Conservation (phyloP, 2,888 invertebrate genomes). For the Octonoba sinensis region DNA sequence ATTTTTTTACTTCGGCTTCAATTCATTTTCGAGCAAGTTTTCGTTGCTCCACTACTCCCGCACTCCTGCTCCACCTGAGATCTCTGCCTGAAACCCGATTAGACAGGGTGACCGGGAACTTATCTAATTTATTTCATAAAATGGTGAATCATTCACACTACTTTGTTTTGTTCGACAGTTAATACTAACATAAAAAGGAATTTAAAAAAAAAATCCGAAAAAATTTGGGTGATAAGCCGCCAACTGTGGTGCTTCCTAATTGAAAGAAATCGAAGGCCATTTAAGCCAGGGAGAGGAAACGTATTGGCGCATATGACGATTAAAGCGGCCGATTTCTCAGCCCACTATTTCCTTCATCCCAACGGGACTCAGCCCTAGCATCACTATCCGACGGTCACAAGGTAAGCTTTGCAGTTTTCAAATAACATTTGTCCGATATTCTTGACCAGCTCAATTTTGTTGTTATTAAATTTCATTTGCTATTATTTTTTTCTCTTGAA, state of each 20-base stretch:
- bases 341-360: conserved; percentile 30
- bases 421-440: conserved; percentile 4
- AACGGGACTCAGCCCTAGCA: too few relatives aligned
- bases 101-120: too few relatives aligned
- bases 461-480: neutral
- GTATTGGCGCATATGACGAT: conserved; percentile 43
- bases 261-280: conserved; percentile 38
- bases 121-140: too few relatives aligned
- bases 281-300: conserved; percentile 36
- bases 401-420: conserved; percentile 18
- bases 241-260: conserved; percentile 27
- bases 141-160: too few relatives aligned
- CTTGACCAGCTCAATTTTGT: neutral
- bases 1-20: too few relatives aligned
- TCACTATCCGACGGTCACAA: neutral
- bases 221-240: conserved; percentile 15
- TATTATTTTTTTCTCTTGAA: neutral
- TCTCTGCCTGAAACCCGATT: too few relatives aligned
- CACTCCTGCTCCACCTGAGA: too few relatives aligned
- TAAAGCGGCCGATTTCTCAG: conserved; percentile 32
- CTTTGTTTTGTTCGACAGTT: too few relatives aligned
- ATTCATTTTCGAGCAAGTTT: too few relatives aligned
- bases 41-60: too few relatives aligned
- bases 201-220: conserved; percentile 2
- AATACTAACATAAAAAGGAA: neutral